Evolutionary conservation across 2,113 vertebrate species (phyloP).

Genomic region (Neoarius graeffei): DNA sequence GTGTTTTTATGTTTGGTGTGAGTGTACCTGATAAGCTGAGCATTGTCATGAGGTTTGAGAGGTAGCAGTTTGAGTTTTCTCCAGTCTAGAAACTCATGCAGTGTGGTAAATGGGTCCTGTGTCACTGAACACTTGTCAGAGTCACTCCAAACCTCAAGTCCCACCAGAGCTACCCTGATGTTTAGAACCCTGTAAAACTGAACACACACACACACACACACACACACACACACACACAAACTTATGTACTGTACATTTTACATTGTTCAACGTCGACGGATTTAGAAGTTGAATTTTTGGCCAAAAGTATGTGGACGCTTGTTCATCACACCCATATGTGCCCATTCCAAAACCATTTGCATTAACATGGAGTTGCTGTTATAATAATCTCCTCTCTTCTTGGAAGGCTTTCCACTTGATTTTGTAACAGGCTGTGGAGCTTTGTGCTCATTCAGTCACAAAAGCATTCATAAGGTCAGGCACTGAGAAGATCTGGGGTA

Average conservation of each 20-base stretch:
- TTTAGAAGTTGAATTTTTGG: neutral
- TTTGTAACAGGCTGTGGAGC: neutral
- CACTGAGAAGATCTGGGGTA: neutral
- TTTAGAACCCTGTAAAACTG: conserved; percentile 94
- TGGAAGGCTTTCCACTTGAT: neutral
- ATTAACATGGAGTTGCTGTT: neutral
- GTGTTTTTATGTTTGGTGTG: neutral
- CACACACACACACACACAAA: neutral
- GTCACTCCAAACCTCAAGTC: conserved; percentile 95
- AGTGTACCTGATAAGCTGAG: conserved; percentile 86
- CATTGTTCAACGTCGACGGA: neutral
- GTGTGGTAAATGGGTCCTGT: conserved; percentile 91
- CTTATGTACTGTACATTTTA: neutral
- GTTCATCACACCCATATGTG: neutral
- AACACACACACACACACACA: conserved; percentile 10
- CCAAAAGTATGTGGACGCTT: neutral
- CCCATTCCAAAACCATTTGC: neutral
- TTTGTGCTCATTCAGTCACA: neutral
- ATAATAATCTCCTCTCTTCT: neutral
- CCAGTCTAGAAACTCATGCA: conserved; percentile 97
- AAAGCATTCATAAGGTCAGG: neutral
- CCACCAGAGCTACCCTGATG: conserved; percentile 92
- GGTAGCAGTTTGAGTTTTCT: conserved; percentile 90
- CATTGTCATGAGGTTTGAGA: conserved; percentile 91
- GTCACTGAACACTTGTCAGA: conserved; percentile 89